Base-by-base conservation (phyloP, 1,140 invertebrate species). In the Drosophila trapezifrons region DNA sequence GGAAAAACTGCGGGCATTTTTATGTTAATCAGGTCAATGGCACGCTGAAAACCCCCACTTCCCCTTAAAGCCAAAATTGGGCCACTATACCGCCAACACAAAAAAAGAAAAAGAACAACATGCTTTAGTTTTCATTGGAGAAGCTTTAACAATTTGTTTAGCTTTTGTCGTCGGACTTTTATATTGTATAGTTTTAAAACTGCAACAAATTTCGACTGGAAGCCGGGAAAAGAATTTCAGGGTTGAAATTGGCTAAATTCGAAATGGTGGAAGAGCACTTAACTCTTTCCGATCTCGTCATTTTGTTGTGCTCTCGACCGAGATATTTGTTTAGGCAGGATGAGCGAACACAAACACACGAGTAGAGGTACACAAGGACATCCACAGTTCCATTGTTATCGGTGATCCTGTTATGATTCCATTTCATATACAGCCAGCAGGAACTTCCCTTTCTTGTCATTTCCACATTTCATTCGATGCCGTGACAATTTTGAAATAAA, bases 11-110 rank as follows among this genome's bases (percentile, higher is more conserved):
- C 84, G 80, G 80, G 80, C 72, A 65, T 49, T 78, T 78, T 84
- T 84, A 80, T 80, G 83, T 74, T 87, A 87, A 87, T 87, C 83
- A 89, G 83, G 83, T 87, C 84, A 87, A 69, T 87, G 84, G 79
- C 76, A 77, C 76, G 60, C 62, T 75, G 40, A 13, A 51, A 62
- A 42, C 32, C 60, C 32, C 52, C 59, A 25, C 8, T 20, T 32
- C 32, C 42, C 52, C 25, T 4, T 18, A 37, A 40, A 43, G 55
- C 65, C n/a, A 38, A 66, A 76, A 66, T 67, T 66, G 62, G 73
- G 60, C 60, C 60, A 76, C 46, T 46, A 69, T 56, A 17, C 32
- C 58, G 35, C 0, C 25, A 12, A 1, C 27, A 37, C n/a, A 37
- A 15, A 57, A 43, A 37, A n/a, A 46, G 22, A 27, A 63, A 20